Base-by-base conservation (phyloP, 2,888 invertebrate species). In the Trissonchulus latispiculum region DNA sequence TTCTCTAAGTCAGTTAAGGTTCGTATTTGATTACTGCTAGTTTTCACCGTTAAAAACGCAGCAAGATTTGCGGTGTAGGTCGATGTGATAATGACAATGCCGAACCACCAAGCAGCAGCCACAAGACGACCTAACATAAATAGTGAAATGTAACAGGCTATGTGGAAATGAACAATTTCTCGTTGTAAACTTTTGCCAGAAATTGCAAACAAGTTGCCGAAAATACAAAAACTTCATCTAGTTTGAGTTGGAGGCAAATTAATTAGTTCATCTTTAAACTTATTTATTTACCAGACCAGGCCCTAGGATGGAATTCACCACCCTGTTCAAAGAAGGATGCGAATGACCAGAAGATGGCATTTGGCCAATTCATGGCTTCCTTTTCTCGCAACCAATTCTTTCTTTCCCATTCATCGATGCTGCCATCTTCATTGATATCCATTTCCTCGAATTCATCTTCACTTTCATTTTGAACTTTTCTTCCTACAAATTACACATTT, bases 381-480 rank as follows among this genome's bases (percentile, higher is more conserved):
- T 64, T 64, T 28, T 64, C 66, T 64, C 35, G 31, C 35, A 64
- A n/a, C 66, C 66, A 64, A 8, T 8, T 64, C 66, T 28, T 8
- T 32, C 66, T 8, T 64, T 64, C 66, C 66, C 66, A 64, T 28
- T 64, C 66, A n/a, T 64, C 66, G 8, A 64, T n/a, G 8, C 15
- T 64, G 8, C 66, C 66, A 64, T 64, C 66, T n/a, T 64, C 66
- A n/a, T 64, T 64, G 8, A 64, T 64, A 28, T 64, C 66, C 66
- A 64, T 64, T 64, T 64, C 66, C 35, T 64, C 66, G 28, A 64
- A 64, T n/a, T 64, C 66, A 28, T 64, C 66, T n/a, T 64, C 66
- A 28, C 66, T 64, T n/a, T 64, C 66, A n/a, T 64, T 64, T n/a
- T 64, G 66, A 8, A 64, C 66, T 64, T 64, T 64, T 28, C 28